Percentiles rank a stretch among this genome's conserved stretches.
Conservation (phyloP, 2,888 invertebrate species). For the Plagodis dolabraria region DNA sequence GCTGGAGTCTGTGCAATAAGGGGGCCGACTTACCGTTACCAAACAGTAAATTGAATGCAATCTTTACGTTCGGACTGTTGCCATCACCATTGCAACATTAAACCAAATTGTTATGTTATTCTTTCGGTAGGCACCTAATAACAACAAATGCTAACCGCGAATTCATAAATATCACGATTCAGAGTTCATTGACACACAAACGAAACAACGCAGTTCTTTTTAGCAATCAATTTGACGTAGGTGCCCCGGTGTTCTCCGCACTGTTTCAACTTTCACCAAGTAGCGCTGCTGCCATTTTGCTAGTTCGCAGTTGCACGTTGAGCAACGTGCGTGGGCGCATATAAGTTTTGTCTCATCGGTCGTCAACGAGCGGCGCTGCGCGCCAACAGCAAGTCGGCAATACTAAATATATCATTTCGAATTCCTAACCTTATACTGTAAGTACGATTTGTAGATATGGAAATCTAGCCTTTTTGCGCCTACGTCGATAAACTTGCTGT, state of each 20-base stretch:
- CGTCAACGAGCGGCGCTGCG: no score
- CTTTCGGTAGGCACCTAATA: slow-evolving; percentile 7
- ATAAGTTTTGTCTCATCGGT: no score
- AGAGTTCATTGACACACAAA: slow-evolving; percentile 25
- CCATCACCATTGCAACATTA: slow-evolving; percentile 18
- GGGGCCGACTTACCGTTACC: slow-evolving; percentile 44
- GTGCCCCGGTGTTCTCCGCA: slow-evolving; percentile 47
- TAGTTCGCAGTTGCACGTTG: slow-evolving; percentile 45
- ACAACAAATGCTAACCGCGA: slow-evolving; percentile 19
- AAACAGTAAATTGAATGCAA: slow-evolving; percentile 33
- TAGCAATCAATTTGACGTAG: slow-evolving; percentile 28
- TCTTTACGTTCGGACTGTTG: slow-evolving; percentile 23
- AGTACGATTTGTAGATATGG: no score
- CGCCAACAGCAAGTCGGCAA: no score
- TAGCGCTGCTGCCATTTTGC: slow-evolving; percentile 37
- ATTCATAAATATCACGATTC: slow-evolving; percentile 14
- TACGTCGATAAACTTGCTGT: no score
- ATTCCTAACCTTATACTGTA: no score
- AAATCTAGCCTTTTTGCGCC: no score
- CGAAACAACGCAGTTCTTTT: slow-evolving; percentile 19
- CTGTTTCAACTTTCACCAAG: slow-evolving; percentile 59
- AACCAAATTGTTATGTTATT: slow-evolving; percentile 10
- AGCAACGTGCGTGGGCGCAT: no score
- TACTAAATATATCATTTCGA: no score
- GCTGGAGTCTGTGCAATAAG: slow-evolving; percentile 39